Evolutionary conservation across 2,888 invertebrate species (phyloP).

Genomic region (Panzeria rudis): DNA sequence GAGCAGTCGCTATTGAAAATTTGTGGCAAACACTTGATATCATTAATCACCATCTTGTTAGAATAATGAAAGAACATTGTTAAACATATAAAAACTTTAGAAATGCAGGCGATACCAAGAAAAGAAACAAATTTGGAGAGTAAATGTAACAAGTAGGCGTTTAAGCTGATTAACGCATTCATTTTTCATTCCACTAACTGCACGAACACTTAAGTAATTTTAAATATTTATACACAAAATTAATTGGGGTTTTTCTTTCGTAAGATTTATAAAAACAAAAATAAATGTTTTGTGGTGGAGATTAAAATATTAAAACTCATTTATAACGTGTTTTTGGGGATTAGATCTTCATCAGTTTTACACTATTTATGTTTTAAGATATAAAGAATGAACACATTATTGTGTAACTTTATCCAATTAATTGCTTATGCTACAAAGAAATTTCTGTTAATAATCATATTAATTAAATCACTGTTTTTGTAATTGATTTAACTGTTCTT

Average conservation of each 20-base stretch:
- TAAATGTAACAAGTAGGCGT: conserved; percentile 57
- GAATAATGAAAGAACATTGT: conserved; percentile 34
- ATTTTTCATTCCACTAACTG: conserved; percentile 40
- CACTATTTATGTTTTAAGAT: neutral
- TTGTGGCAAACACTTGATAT: conserved; percentile 40
- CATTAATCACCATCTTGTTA: conserved; percentile 66
- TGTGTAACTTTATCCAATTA: no score
- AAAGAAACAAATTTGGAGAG: neutral
- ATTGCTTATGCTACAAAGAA: no score
- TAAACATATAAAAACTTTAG: conserved; percentile 29
- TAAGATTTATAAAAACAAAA: neutral
- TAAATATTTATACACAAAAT: conserved; percentile 3
- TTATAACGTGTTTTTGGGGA: neutral
- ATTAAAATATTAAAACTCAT: neutral
- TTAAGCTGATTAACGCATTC: conserved; percentile 66
- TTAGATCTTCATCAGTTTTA: neutral
- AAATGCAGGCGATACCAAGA: neutral
- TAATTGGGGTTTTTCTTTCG: conserved; percentile 1
- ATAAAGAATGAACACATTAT: neutral
- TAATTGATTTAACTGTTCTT: no score
- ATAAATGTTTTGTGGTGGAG: neutral
- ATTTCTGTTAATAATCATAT: no score
- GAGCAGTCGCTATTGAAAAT: neutral
- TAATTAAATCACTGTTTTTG: no score
- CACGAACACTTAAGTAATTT: neutral